phyloP scores from a whole-genome alignment of 2,797 vertebrate genomes.

The Gymnoscopelus braueri region DNA sequence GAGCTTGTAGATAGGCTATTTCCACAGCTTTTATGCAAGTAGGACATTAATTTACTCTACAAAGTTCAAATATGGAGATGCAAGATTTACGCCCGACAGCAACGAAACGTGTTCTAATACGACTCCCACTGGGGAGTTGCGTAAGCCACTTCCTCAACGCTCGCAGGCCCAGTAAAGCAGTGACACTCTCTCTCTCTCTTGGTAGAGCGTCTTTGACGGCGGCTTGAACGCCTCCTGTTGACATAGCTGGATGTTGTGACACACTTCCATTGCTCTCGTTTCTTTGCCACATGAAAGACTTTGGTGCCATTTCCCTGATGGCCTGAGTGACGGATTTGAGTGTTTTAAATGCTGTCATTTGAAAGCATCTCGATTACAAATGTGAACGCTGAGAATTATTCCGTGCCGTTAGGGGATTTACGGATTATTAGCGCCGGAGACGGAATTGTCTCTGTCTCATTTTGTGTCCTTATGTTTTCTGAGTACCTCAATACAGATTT shows the following conservation, averaged over 20 bases:
- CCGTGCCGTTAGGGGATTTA: too few relatives aligned
- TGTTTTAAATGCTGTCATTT: conserved; percentile 52
- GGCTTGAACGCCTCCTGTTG: conserved; percentile 35
- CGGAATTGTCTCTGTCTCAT: too few relatives aligned
- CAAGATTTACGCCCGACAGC: too few relatives aligned
- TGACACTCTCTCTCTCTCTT: conserved; percentile 39
- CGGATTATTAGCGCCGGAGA: too few relatives aligned
- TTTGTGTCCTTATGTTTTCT: too few relatives aligned
- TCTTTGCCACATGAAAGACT: conserved; percentile 61
- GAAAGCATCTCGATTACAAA: conserved; percentile 42
- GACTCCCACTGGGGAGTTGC: conserved; percentile 33
- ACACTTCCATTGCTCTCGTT: conserved; percentile 50
- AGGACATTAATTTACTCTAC: too few relatives aligned
- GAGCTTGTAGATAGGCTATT: too few relatives aligned
- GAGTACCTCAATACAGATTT: too few relatives aligned
- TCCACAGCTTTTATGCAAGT: too few relatives aligned
- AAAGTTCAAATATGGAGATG: too few relatives aligned
- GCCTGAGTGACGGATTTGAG: conserved; percentile 33
- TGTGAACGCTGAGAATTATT: conserved; percentile 47
- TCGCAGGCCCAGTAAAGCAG: conserved; percentile 13
- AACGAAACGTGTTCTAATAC: conserved; percentile 24
- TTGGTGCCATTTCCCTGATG: conserved; percentile 58
- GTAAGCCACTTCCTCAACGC: conserved; percentile 43
- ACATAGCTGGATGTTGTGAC: conserved; percentile 49
- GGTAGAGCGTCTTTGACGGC: conserved; percentile 36